Evolutionary conservation across 1,140 invertebrate genomes (phyloP), one percentile per base, ranked within the genome.

Genomic region (Glomeris maerens): DNA sequence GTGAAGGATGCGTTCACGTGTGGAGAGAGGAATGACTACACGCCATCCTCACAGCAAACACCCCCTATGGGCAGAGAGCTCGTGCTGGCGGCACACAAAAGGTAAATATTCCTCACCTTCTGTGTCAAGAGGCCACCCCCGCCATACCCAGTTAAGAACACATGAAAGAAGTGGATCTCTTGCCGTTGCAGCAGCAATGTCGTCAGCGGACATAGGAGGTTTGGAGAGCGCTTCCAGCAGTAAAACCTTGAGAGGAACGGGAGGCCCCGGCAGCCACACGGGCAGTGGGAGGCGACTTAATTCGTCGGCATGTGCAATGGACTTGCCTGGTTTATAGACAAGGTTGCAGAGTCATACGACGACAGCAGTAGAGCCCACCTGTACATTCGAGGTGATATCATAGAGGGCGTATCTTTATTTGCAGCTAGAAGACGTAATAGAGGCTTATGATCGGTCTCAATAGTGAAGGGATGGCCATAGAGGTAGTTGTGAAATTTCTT

Each of bases 401-500:
- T 50, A 13, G 56, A 50, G 14, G 66, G 65, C 21, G 72, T 53
- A 20, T 54, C 50, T 38, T 56, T 60, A 13, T 60, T 56, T 3
- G 58, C 55, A 3, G 58, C 56, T 41, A 72, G 66, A 21, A 73
- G 64, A 5, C 40, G 46, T 4, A 64, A 49, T 23, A 74, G 55
- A 0, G 71, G 66, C 50, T 67, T 61, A 52, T 74, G 67, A 54
- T 74, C 72, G 4, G 70, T 73, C 22, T 62, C 36, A 21, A 73
- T 56, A 2, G 54, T 57, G 46, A 74, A 70, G 23, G 60, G 49
- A 4, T 60, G 50, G 5, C 66, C 68, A 52, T 62, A 71, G 5
- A 74, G 45, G 53, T 72, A 76, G 42, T 74, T 57, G 49, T 74
- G 67, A 56, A 75, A 75, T 50, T 68, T 56, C 64, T 61, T 55